A percentile compares a stretch with the other conserved stretches of the same genome.
Conservation (phyloP, 2,797 vertebrate species). For the Moxostoma hubbsi region DNA sequence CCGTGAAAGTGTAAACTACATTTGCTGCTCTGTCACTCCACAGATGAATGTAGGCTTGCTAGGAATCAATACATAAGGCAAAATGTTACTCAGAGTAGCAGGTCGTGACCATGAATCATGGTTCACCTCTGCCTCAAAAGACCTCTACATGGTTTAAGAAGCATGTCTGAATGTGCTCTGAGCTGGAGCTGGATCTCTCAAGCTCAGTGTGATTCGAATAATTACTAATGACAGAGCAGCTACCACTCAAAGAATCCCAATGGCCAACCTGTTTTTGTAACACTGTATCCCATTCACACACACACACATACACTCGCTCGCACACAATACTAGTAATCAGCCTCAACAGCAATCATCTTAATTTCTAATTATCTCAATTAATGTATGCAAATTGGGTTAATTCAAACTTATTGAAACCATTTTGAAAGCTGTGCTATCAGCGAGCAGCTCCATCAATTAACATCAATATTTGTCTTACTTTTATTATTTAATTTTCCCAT, state of each 20-base stretch:
- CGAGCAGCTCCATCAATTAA: slow-evolving; percentile 71
- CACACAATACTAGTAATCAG: slow-evolving; percentile 55
- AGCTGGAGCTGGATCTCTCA: slow-evolving; percentile 34
- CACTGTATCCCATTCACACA: slow-evolving; percentile 32
- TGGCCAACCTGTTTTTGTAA: slow-evolving; percentile 53
- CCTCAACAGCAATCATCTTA: slow-evolving; percentile 71
- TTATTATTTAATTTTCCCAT: slow-evolving; percentile 79
- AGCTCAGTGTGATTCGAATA: slow-evolving; percentile 46
- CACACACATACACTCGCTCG: slow-evolving; percentile 31
- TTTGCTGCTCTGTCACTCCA: slow-evolving; percentile 1
- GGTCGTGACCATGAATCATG: neutral
- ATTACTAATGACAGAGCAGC: slow-evolving; percentile 54
- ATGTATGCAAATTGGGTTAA: slow-evolving; percentile 79
- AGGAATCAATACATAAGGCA: neutral
- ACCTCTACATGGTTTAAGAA: neutral
- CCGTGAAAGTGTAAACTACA: neutral
- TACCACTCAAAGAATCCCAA: slow-evolving; percentile 41
- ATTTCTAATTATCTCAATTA: slow-evolving; percentile 74
- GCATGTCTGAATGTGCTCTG: slow-evolving; percentile 1
- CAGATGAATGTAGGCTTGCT: neutral
- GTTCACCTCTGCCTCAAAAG: neutral
- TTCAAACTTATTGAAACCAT: slow-evolving; percentile 69
- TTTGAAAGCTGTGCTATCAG: slow-evolving; percentile 61
- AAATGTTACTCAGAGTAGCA: neutral
- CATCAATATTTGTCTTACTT: slow-evolving; percentile 79